Conservation (phyloP, 2,888 invertebrate species). For the Hyppa rectilinea region DNA sequence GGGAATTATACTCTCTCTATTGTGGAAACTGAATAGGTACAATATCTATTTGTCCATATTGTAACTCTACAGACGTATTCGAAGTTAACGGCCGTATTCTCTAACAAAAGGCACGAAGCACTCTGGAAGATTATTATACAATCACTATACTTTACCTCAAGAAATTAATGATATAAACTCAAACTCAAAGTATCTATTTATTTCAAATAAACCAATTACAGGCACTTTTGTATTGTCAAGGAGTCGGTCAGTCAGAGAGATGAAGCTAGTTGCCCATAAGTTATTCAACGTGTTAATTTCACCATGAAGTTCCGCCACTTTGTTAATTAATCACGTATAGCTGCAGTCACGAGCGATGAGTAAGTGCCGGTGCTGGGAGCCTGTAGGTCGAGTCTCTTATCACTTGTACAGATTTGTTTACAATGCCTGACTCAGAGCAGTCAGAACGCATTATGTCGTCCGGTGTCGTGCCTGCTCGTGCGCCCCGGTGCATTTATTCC, state of each 20-base stretch:
- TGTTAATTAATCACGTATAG: slow-evolving; percentile 39
- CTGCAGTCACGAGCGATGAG: slow-evolving; percentile 44
- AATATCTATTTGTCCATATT: slow-evolving; percentile 14
- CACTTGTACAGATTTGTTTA: slow-evolving; percentile 62
- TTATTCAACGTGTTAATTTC: slow-evolving; percentile 26
- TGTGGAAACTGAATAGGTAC: slow-evolving; percentile 14
- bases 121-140: slow-evolving; percentile 24
- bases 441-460: slow-evolving; percentile 45
- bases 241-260: no score
- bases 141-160: slow-evolving; percentile 9
- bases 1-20: slow-evolving; percentile 20
- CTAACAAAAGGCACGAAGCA: slow-evolving; percentile 1
- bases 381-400: slow-evolving; percentile 65
- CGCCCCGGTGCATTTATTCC: slow-evolving; percentile 37
- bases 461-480: slow-evolving; percentile 20
- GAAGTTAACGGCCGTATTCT: slow-evolving; percentile 33
- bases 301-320: slow-evolving; percentile 7
- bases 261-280: no score
- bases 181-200: no score
- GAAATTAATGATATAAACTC: no score
- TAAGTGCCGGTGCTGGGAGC: slow-evolving; percentile 38
- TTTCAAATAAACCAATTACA: no score
- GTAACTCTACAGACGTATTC: slow-evolving; percentile 29
- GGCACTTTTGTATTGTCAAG: no score
- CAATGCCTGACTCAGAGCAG: slow-evolving; percentile 63